Conservation (phyloP, 2,888 invertebrate genomes). For the Lasioglossum oenotherae region DNA sequence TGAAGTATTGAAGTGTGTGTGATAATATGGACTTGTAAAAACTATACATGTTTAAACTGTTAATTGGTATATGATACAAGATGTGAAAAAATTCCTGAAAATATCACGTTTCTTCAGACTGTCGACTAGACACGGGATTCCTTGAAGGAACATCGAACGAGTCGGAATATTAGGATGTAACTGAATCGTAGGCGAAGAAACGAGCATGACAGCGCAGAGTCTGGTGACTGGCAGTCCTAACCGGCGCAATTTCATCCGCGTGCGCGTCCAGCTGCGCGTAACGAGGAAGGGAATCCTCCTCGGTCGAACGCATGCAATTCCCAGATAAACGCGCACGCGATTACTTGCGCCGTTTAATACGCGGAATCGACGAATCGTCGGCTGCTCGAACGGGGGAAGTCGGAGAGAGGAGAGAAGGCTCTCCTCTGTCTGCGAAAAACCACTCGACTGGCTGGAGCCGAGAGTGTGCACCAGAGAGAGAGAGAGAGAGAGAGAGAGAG, state of each 20-base stretch:
- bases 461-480: conserved; percentile 18
- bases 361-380: conserved; percentile 44
- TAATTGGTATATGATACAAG: no score
- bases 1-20: no score
- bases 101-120: no score
- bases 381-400: conserved; percentile 11
- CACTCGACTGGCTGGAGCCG: conserved; percentile 35
- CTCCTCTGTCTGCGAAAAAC: conserved; percentile 41
- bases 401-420: background rate
- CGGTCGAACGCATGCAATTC: conserved; percentile 49
- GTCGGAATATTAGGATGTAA: background rate
- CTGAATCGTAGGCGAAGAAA: background rate
- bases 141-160: background rate
- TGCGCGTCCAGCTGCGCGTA: conserved; percentile 26
- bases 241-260: conserved; percentile 31
- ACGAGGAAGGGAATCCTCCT: conserved; percentile 37
- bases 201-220: background rate
- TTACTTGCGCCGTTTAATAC: conserved; percentile 58
- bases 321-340: conserved; percentile 56
- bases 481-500: background rate
- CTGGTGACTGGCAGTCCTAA: conserved; percentile 19
- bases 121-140: no score
- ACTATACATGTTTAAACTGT: no score
- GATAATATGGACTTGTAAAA: no score
- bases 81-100: no score